phyloP scores from a whole-genome alignment of 2,113 vertebrate species.

The Phrynosoma blainvillii region DNA sequence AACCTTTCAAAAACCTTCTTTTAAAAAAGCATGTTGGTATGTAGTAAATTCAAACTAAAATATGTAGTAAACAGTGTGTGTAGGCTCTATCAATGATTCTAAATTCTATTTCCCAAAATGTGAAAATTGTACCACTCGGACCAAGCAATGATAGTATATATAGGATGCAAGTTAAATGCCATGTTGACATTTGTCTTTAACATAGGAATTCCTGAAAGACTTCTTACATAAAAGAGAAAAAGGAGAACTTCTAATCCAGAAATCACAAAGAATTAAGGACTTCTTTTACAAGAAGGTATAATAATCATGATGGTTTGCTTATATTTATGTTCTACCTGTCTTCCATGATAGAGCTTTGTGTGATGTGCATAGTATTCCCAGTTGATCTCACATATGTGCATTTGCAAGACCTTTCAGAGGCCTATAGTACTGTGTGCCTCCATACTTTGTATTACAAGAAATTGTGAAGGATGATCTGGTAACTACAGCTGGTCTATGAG shows the following conservation, averaged over 20 bases:
- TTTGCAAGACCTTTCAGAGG: background rate
- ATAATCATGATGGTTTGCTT: background rate
- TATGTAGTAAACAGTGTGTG: no score
- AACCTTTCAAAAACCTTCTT: no score
- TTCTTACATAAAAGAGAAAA: slow-evolving; percentile 80
- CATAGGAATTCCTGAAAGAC: slow-evolving; percentile 82
- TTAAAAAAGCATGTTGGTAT: no score
- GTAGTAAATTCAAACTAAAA: no score
- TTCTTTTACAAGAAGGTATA: slow-evolving; percentile 83
- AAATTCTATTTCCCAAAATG: background rate
- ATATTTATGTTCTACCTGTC: background rate
- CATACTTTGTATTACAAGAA: no score
- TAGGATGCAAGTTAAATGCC: background rate
- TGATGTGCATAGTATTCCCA: background rate
- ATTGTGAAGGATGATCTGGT: no score
- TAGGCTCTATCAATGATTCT: no score
- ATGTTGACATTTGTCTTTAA: background rate
- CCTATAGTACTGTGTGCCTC: no score
- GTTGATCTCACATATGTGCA: no score
- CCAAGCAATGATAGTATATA: background rate
- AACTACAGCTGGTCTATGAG: no score
- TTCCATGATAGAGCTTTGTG: background rate
- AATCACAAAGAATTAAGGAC: slow-evolving; percentile 74
- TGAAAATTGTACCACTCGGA: background rate
- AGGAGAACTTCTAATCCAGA: slow-evolving; percentile 87